A percentile compares a stretch with the other conserved stretches of the same genome.
These are phyloP conservation scores for Aquatica leii DNA, from an alignment of 2,888 invertebrate species.

Conservation along the genomic window DNA sequence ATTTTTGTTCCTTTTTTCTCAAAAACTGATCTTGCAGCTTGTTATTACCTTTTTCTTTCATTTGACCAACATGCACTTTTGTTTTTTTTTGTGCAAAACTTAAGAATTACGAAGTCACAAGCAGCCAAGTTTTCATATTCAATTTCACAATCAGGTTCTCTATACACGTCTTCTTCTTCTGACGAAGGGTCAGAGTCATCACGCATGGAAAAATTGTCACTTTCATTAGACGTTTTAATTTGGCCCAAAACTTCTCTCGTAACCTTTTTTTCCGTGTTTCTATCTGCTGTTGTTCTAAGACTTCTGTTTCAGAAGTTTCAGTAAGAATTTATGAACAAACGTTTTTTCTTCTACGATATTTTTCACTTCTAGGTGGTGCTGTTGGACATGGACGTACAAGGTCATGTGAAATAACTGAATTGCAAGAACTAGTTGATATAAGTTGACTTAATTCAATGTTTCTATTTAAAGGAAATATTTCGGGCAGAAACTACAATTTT, in stretches of 20 bases:
- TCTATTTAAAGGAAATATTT: no score
- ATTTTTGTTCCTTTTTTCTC: not conserved
- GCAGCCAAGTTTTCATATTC: not conserved
- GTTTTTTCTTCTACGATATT: not conserved
- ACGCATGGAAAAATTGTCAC: not conserved
- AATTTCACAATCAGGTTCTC: not conserved
- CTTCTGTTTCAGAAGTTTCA: no score
- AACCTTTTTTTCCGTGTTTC: no score
- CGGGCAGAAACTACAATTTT: conserved; percentile 36
- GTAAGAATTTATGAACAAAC: not conserved
- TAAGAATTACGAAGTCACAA: not conserved
- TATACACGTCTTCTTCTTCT: not conserved
- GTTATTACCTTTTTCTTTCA: not conserved
- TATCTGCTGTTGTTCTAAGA: no score
- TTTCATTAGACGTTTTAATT: not conserved
- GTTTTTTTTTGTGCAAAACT: not conserved
- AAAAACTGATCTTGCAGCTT: no score
- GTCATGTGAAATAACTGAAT: not conserved
- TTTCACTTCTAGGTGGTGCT: conserved; percentile 1
- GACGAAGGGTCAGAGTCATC: not conserved
- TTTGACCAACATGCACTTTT: not conserved
- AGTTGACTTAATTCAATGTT: not conserved
- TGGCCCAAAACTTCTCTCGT: not conserved
- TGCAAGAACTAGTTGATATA: not conserved
- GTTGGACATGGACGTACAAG: not conserved